Percentiles rank a stretch among this genome's conserved stretches.
Evolutionary conservation across 2,888 invertebrate species (phyloP).

Genomic region (Acleris holmiana): DNA sequence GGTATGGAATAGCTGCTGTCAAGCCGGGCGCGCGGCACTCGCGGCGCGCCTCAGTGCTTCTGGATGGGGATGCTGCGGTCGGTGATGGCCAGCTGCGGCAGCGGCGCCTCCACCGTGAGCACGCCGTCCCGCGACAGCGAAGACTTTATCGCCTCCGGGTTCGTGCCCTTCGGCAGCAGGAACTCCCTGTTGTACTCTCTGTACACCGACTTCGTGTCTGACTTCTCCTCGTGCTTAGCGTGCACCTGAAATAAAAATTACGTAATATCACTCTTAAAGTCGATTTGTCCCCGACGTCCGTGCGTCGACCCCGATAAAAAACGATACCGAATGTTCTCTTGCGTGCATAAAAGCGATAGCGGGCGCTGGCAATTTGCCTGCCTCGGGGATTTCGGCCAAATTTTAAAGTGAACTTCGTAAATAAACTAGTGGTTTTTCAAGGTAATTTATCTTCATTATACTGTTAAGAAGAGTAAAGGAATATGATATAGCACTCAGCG

Average conservation of each 20-base stretch:
- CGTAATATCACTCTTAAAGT: constrained; percentile 34
- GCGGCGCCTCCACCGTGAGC: constrained; percentile 97
- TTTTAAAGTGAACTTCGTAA: constrained; percentile 51
- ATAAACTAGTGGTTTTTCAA: constrained; percentile 53
- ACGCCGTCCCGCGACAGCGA: constrained; percentile 98
- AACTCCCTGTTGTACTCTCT: constrained; percentile 99
- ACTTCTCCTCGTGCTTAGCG: constrained; percentile 99
- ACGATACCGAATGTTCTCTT: constrained; percentile 40
- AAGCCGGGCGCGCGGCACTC: constrained; percentile 41
- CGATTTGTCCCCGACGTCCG: constrained; percentile 34
- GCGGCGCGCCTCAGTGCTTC: constrained; percentile 69
- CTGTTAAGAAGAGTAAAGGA: constrained; percentile 46
- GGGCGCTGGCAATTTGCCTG: constrained; percentile 66
- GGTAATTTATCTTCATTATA: constrained; percentile 63
- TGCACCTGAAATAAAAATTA: constrained; percentile 89
- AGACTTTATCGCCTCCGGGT: constrained; percentile 97
- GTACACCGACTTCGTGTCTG: constrained; percentile 97
- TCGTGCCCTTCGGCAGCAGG: constrained; percentile 97
- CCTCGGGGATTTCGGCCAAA: constrained; percentile 52
- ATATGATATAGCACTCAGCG: constrained; percentile 19
- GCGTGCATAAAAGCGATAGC: constrained; percentile 54
- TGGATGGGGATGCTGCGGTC: constrained; percentile 94
- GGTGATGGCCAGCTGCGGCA: constrained; percentile 93
- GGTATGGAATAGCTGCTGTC: constrained; percentile 80
- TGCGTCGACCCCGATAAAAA: constrained; percentile 59